Base-by-base conservation (phyloP, 1,140 invertebrate genomes). In the Pectinophora gossypiella region DNA sequence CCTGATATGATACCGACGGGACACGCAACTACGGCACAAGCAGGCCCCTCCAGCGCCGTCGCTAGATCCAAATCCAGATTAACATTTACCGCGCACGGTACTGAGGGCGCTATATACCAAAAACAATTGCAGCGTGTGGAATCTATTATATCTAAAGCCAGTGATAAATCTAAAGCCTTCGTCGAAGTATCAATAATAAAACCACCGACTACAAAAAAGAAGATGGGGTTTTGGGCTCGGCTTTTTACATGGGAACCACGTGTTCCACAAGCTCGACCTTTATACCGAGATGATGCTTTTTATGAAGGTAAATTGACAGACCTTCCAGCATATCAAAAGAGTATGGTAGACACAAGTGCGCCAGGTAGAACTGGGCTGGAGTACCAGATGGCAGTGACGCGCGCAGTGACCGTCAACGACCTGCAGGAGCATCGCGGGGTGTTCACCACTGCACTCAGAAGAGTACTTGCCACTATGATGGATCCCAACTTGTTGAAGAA, bases 251-350 rank as follows among this genome's bases (percentile, higher is more conserved):
- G 82, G 80, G 76, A 87, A 52, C 42, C 68, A 46, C 78, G 84
- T 53, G 53, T 77, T 32, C 59, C 68, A 13, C 80, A 90, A 23
- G 90, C 91, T 43, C 80, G 94, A 36, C 94, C 94, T 15, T 90
- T 95, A 79, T 95, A 96, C 76, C 88, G 95, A 56, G 94, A 96
- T 76, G 95, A 97, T 71, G 95, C 95, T 54, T 96, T 96, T 89
- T 96, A 95, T 68, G 91, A 92, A 13, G 95, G 93, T 0, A 95
- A 93, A 47, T 78, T 96, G 50, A 90, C 91, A 48, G 89, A 93
- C 58, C 85, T 97, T 51, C 93, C 94, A 0, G 91, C 93, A 62
- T 96, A 95, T 69, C 91, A 91, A 56, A 95, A 94, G 64, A 83
- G 77, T 68, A 65, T 59, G 48, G 49, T 76, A 35, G 64, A 72